Evolutionary conservation across 2,113 vertebrate genomes (phyloP), one percentile per base, ranked within the genome.

Genomic region (Forbesichthys papilliferus): DNA sequence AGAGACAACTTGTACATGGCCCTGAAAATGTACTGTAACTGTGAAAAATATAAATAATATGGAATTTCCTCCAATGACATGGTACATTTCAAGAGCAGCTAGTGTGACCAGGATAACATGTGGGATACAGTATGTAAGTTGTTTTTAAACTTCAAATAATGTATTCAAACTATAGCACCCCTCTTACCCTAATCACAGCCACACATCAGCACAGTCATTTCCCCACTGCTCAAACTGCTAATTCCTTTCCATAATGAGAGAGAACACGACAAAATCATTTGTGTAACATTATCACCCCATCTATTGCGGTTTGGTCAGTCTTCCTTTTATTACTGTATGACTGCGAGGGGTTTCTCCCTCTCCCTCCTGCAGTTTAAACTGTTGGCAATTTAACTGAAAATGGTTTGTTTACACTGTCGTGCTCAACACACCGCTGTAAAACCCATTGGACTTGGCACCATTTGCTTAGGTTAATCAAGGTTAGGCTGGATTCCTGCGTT

Each of bases 101-200:
- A 27, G 27, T 27, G 27, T 27, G 27, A 67, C 62, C 53, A 54
- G 76, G 48, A 64, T 47, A 66, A 61, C 49, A 64, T 7, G 61
- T 53, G 36, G 51, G 80, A 64, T 69, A 51, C 36, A 64, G 16
- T 55, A 68, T 78, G 66, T 71, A 55, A 48, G 27, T 73, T 57
- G 57, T 80, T 62, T 69, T 64, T 69, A 78, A 75, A 63, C 68
- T 72, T 76, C 82, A 80, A 78, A 85, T 89, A 85, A 88, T 89
- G 82, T 85, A 87, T 86, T 87, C 73, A 54, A 62, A 70, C 60
- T 77, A 49, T 56, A 70, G 71, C 81, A 54, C 66, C 74, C 57
- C 73, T 75, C 71, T 81, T 87, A 90, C 88, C 86, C 75, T 74
- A 75, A 73, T 76, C 34, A 76, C 71, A 76, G 84, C 74, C 76